phyloP scores from a whole-genome alignment of 2,113 vertebrate species.

The Brienomyrus longianalis region DNA sequence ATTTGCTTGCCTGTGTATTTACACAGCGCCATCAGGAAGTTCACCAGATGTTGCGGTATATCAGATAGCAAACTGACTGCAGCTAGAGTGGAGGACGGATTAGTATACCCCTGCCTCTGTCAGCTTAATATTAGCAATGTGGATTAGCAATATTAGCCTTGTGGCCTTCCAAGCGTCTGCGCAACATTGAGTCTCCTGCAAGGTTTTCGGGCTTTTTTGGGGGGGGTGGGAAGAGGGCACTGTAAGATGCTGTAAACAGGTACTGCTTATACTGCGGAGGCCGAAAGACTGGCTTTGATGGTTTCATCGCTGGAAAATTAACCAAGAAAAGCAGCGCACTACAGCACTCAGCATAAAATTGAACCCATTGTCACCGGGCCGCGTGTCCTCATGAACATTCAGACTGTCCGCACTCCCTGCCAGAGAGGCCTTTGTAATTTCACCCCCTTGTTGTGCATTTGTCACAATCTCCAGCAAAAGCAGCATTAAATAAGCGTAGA shows the following conservation, averaged over 20 bases:
- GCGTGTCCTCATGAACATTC: not conserved
- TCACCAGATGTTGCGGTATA: not conserved
- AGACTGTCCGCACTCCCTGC: not conserved
- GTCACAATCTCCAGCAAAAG: not conserved
- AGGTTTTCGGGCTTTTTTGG: not conserved
- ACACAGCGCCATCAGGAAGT: not conserved
- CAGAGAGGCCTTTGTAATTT: not conserved
- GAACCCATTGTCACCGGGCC: not conserved
- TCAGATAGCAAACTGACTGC: constrained; percentile 11
- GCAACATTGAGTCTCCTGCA: not conserved
- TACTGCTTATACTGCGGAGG: not conserved
- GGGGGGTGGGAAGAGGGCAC: not conserved
- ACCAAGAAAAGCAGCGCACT: not conserved
- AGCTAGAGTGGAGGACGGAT: not conserved
- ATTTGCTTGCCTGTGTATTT: not conserved
- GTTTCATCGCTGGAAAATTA: not conserved
- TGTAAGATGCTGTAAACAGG: not conserved
- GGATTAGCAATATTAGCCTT: not conserved
- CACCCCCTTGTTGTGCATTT: not conserved
- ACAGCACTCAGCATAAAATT: not conserved
- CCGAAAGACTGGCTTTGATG: not conserved
- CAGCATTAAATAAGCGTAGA: not conserved
- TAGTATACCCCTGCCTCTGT: not conserved
- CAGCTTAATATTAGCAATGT: not conserved
- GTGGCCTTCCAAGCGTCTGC: not conserved